Evolutionary conservation across 2,888 invertebrate species (phyloP).

Genomic region (Pammene fasciana): DNA sequence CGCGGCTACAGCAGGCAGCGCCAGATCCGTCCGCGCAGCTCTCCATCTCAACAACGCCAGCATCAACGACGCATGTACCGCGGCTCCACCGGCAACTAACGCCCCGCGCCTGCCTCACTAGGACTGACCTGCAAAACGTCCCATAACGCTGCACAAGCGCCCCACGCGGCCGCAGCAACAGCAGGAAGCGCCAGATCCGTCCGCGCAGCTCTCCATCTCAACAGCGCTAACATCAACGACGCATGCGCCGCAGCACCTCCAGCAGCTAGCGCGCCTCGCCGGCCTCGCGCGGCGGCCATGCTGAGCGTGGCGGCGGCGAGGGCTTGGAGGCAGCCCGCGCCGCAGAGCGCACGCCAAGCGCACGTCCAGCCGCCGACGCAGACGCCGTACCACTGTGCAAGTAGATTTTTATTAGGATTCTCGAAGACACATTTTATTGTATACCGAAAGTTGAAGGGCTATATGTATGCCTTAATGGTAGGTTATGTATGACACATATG

Average conservation of each 20-base stretch:
- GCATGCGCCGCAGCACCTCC: slow-evolving; percentile 92
- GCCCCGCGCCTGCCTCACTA: neutral
- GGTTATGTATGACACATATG: too few species aligned
- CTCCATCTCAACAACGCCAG: slow-evolving; percentile 91
- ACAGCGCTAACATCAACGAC: slow-evolving; percentile 88
- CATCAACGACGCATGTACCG: slow-evolving; percentile 90
- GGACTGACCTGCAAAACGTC: slow-evolving; percentile 85
- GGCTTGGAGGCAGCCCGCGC: slow-evolving; percentile 89
- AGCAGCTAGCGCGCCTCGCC: slow-evolving; percentile 89
- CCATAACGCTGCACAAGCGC: slow-evolving; percentile 93
- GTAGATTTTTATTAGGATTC: neutral
- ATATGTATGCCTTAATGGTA: too few species aligned
- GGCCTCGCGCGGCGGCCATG: slow-evolving; percentile 89
- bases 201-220: slow-evolving; percentile 91
- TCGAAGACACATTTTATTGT: too few species aligned
- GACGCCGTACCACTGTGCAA: slow-evolving; percentile 89
- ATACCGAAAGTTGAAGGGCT: too few species aligned
- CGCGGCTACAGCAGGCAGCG: slow-evolving; percentile 91
- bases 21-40: slow-evolving; percentile 91
- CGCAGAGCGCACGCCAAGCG: slow-evolving; percentile 88
- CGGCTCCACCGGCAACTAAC: slow-evolving; percentile 83
- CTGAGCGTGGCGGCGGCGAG: slow-evolving; percentile 91
- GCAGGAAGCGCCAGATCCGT: slow-evolving; percentile 92
- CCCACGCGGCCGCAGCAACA: slow-evolving; percentile 93
- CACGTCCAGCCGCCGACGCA: slow-evolving; percentile 90